Base-by-base conservation (phyloP, 2,888 invertebrate species). In the Tinea trinotella region DNA sequence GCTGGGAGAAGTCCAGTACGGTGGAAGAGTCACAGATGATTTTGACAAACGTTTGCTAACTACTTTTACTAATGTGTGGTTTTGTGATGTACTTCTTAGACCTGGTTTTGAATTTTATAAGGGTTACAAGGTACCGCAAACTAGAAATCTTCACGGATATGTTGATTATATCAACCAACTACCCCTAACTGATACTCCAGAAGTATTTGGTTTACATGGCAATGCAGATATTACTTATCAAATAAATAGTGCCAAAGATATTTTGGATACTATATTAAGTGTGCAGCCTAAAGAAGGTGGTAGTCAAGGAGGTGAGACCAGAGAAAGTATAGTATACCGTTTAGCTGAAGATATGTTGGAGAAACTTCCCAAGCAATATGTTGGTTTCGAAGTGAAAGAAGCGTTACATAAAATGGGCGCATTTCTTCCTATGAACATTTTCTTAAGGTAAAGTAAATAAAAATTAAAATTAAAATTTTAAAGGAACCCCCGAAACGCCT, bases 201-300 rank as follows among this genome's bases (percentile, higher is more conserved):
- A 98, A 86, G 96, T 97, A 6, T 98, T 98, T 76, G 98, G 98
- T n/a, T 87, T 98, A 53, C 98, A 98, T 75, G 88, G 93, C 5
- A 98, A 98, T 78, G 98, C 98, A 53, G 98, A 98, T 71, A 98
- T 98, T 59, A 98, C 98, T 64, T 98, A 98, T 79, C 97, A 98
- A 81, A 98, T 98, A 59, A 98, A 98, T 71, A 96, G 96, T 48
- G 96, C 97, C 19, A 96, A 96, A 81, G 94, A 91, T 60, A 97
- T 98, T 68, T 87, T 98, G 65, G 96, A 97, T 68, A 97, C 97
- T 0, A 97, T 98, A 64, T 87, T 98, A 40, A 97, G 91, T 71
- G 98, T 98, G n/a, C 98, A 98, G 69, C 98, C 98, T 0, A 98
- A 98, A 70, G 97, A 98, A 83, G 94, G 97, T 1, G 96, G 95